Evolutionary conservation across 2,888 invertebrate species (phyloP), one percentile per base, ranked within the genome.

Genomic region (Biston stratarius): DNA sequence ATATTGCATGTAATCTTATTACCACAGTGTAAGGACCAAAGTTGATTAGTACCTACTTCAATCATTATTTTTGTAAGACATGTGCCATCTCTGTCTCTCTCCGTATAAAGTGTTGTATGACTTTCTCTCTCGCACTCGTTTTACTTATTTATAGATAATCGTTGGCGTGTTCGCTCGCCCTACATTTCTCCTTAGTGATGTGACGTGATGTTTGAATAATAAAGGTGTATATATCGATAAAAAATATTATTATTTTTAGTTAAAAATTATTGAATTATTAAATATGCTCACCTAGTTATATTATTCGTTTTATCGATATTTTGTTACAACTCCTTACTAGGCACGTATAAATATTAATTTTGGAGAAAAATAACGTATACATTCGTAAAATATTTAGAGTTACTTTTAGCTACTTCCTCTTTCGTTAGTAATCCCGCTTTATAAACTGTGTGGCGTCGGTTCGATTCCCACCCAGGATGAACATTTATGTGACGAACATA

Each of bases 71-170:
- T 62, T 62, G 14, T 58, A 40, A 48, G 55, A 52, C 71, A 69
- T 77, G 64, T 64, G 74, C 69, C 75, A 70, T 91, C 90, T 79
- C 87, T 78, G 73, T 90, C 85, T 77, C 49, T 70, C 84, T 40
- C 70, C 51, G 64, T 74, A 71, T 71, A 68, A 70, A 74, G 71
- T 69, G 62, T 64, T 63, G 69, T 85, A 69, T 67, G 56, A 72
- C 76, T 76, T 63, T 88, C 88, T 83, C 83, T 70, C 70, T 90
- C 83, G 76, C 67, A 73, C 81, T 72, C 75, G 68, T 67, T 69
- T 73, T 62, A 69, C 71, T 47, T 76, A 62, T 72, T 81, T 74
- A 69, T 73, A 72, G 74, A 72, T 68, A 67, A 61, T 48, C 66
- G 47, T 55, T 66, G 70, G 70, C 72, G 70, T 62, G 69, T 67